Base-by-base conservation (phyloP, 2,113 vertebrate species). In the Podocnemis expansa region DNA sequence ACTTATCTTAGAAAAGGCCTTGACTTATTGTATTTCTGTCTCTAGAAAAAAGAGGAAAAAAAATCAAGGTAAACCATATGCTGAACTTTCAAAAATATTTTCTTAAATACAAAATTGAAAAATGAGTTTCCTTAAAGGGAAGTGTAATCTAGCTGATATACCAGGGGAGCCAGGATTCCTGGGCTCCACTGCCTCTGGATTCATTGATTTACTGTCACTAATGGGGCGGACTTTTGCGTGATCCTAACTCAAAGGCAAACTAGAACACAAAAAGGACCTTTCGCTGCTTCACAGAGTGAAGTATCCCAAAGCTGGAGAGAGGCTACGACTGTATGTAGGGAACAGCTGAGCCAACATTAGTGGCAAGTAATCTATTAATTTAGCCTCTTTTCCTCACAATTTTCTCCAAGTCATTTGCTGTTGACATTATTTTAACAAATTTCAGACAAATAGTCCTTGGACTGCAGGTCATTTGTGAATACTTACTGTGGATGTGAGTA, bases 161-260 rank as follows among this genome's bases (percentile, higher is more conserved):
- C 88, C 84, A 94, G 78, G 91, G 92, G 52, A 86, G 49, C 70
- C 79, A 76, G 41, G 83, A 93, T 80, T 91, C 73, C 89, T 91
- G 76, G 90, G 89, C 94, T 94, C 47, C 84, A 82, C 94, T 96
- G 93, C 91, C 89, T 87, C 86, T 84, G 83, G 58, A 82, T 88
- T 76, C 92, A 93, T 86, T 0, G 1, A 82, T 94, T 95, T 84
- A 97, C 90, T 95, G 94, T 80, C 85, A 81, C 93, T 96, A 96
- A 97, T 94, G 86, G 90, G 95, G 92, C 92, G 93, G 92, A 93
- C 88, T 95, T 94, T 92, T 95, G 93, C 94, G 93, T 95, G 54
- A 55, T 93, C 91, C 93, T 87, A 90, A 60, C 91, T 84, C 94
- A 92, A 96, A 89, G 89, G 89, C 91, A 92, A 96, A 93, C 81